Percentiles rank a stretch among this genome's conserved stretches.
These are phyloP conservation scores for Camponotus vicinus DNA, from an alignment of 1,140 invertebrate species.

Conservation along the genomic window DNA sequence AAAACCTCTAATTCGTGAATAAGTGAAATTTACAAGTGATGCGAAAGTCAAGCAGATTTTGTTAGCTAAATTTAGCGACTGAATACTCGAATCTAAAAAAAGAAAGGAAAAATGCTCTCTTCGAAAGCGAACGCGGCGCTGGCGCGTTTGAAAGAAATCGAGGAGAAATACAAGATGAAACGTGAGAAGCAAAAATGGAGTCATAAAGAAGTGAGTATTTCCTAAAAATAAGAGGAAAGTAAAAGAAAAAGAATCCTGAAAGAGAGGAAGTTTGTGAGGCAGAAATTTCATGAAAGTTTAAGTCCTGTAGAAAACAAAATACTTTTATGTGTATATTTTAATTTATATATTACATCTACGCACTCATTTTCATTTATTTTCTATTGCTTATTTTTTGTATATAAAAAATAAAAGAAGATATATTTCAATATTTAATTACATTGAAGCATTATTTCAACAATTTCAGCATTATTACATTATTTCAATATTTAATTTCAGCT, in stretches of 20 bases:
- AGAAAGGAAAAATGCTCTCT: slow-evolving; percentile 70
- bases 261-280: not conserved
- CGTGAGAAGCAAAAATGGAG: slow-evolving; percentile 56
- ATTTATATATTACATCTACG: too few relatives aligned
- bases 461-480: too few relatives aligned
- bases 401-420: too few relatives aligned
- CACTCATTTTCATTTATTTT: too few relatives aligned
- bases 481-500: too few relatives aligned
- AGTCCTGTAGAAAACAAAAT: too few relatives aligned
- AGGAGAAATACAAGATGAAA: slow-evolving; percentile 79
- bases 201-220: slow-evolving; percentile 57
- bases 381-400: too few relatives aligned
- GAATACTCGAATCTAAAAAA: not conserved
- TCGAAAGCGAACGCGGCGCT: slow-evolving; percentile 79
- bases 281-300: not conserved
- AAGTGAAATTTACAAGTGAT: slow-evolving; percentile 68
- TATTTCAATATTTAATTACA: too few relatives aligned
- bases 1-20: not conserved
- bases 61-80: slow-evolving; percentile 6
- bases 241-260: not conserved
- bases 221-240: not conserved
- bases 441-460: too few relatives aligned
- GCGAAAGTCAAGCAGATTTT: not conserved
- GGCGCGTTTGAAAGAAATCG: slow-evolving; percentile 78
- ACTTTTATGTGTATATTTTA: too few relatives aligned